Evolutionary conservation across 2,888 invertebrate genomes (phyloP).

Genomic region (Conomelus anceps): DNA sequence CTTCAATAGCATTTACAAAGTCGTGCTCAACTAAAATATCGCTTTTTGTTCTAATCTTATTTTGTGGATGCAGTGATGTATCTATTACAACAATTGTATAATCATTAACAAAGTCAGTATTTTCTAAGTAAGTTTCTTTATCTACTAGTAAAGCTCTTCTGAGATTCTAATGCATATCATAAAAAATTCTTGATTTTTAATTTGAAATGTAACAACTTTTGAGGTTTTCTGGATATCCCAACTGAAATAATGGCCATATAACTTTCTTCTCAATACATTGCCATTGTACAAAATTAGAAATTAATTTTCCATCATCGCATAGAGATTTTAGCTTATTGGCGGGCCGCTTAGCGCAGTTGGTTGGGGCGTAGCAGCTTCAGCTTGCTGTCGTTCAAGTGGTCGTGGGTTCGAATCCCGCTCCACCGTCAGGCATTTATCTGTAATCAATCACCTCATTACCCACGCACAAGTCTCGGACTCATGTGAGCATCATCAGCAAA

Average conservation of each 20-base stretch:
- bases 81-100: conserved; percentile 7
- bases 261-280: conserved; percentile 17
- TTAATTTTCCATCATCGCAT: not conserved
- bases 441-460: no score
- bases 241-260: not conserved
- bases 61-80: not conserved
- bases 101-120: not conserved
- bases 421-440: no score
- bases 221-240: conserved; percentile 11
- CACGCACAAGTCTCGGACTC: no score
- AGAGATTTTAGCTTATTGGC: conserved; percentile 5
- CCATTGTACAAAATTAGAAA: conserved; percentile 1
- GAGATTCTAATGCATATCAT: not conserved
- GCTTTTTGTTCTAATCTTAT: not conserved
- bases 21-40: conserved; percentile 3
- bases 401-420: no score
- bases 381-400: no score
- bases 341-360: no score
- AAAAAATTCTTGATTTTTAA: not conserved
- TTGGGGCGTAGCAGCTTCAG: no score
- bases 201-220: not conserved
- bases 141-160: not conserved
- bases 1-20: not conserved
- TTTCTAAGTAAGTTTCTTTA: not conserved
- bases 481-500: no score